Percentiles rank a stretch among this genome's conserved stretches.
phyloP scores from a whole-genome alignment of 2,888 invertebrate species.

The Macrophya annulata region DNA sequence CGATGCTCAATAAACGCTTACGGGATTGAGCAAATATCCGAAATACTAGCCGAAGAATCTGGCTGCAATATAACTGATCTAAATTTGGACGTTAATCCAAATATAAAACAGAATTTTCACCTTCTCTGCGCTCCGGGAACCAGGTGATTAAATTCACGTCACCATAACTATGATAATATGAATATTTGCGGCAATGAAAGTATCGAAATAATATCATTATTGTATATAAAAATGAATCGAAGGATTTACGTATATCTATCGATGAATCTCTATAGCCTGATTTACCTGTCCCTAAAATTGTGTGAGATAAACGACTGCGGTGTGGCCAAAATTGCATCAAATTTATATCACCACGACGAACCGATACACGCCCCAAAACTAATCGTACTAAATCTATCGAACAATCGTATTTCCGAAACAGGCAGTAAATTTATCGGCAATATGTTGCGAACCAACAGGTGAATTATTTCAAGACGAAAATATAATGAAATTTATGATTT shows the following conservation, averaged over 20 bases:
- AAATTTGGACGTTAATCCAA: slow-evolving; percentile 76
- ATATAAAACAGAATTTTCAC: slow-evolving; percentile 72
- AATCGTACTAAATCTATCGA: slow-evolving; percentile 74
- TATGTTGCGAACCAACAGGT: slow-evolving; percentile 73
- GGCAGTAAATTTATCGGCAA: slow-evolving; percentile 71
- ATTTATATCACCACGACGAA: slow-evolving; percentile 66
- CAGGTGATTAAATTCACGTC: slow-evolving; percentile 60
- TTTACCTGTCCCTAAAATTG: slow-evolving; percentile 71
- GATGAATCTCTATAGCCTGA: slow-evolving; percentile 63
- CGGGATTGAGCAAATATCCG: slow-evolving; percentile 70
- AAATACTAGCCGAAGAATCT: slow-evolving; percentile 66
- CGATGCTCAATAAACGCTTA: slow-evolving; percentile 71
- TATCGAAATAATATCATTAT: no score
- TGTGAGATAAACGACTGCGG: slow-evolving; percentile 74
- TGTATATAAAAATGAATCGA: neutral
- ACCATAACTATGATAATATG: neutral
- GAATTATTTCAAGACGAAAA: neutral
- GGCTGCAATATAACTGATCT: slow-evolving; percentile 69
- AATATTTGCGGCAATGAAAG: neutral
- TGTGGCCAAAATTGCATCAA: slow-evolving; percentile 68
- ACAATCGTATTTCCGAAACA: slow-evolving; percentile 74
- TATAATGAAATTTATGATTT: neutral
- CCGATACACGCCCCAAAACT: slow-evolving; percentile 65
- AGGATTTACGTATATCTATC: neutral
- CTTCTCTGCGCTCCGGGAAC: slow-evolving; percentile 67